phyloP scores from a whole-genome alignment of 2,797 vertebrate species.

The Brachyrhaphis roseni region DNA sequence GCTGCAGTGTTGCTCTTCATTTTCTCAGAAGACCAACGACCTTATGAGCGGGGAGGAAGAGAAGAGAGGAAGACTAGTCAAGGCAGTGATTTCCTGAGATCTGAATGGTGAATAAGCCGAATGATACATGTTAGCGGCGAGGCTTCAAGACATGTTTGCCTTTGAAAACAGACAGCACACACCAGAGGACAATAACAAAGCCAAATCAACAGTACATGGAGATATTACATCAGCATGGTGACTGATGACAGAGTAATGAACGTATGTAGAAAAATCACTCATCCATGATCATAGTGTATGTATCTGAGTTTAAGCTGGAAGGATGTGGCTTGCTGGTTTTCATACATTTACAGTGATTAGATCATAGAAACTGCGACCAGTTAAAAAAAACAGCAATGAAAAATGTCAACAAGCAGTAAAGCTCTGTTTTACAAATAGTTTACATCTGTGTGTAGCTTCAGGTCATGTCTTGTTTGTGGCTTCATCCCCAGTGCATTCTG shows the following conservation, averaged over 20 bases:
- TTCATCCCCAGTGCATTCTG: background rate
- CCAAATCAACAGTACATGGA: conserved; percentile 41
- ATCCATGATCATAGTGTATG: background rate
- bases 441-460: background rate
- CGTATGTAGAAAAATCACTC: background rate
- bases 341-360: background rate
- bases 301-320: conserved; percentile 32
- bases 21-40: background rate
- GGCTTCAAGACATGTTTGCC: conserved; percentile 41
- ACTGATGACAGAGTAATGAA: conserved; percentile 27
- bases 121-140: conserved; percentile 36
- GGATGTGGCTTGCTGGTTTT: background rate
- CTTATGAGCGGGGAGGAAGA: background rate
- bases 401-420: background rate
- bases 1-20: conserved; percentile 70
- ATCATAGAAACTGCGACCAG: background rate
- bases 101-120: conserved; percentile 47
- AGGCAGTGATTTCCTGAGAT: conserved; percentile 43
- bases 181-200: conserved; percentile 15
- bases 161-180: conserved; percentile 36
- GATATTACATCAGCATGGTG: background rate
- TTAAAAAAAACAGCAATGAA: background rate
- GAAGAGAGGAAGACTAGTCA: background rate
- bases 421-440: background rate
- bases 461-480: background rate